phyloP scores from a whole-genome alignment of 2,113 vertebrate species.

The Saccopteryx bilineata region DNA sequence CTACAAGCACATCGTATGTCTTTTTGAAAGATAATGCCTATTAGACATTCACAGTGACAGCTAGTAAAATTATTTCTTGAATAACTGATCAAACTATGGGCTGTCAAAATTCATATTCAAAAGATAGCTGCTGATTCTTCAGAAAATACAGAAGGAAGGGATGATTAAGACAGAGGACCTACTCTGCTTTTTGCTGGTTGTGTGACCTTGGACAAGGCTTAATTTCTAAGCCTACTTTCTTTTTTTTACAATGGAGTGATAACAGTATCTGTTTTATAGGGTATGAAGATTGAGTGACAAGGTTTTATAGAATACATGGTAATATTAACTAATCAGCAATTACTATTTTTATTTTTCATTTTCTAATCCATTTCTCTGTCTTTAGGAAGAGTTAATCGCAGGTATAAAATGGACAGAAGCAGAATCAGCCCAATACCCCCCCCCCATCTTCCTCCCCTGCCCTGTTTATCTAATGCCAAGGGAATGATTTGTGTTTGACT shows the following conservation, averaged over 20 bases:
- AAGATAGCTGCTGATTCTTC: background rate
- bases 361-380: background rate
- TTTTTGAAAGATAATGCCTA: background rate
- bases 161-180: background rate
- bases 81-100: background rate
- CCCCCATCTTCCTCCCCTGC: fast-evolving
- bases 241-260: fast-evolving
- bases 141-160: background rate
- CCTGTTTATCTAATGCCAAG: background rate
- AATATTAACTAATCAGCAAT: background rate
- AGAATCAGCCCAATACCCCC: background rate
- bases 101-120: background rate
- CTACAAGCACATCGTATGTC: background rate
- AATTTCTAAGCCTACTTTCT: background rate
- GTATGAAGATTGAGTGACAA: background rate
- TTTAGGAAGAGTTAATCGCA: background rate
- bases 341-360: background rate
- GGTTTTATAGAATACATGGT: background rate
- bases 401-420: background rate
- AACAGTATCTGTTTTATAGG: background rate
- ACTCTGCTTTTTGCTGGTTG: background rate
- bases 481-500: background rate
- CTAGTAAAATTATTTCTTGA: background rate
- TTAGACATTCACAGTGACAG: background rate
- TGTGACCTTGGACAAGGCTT: background rate